These are phyloP conservation scores for Teleopsis dalmanni DNA, from an alignment of 1,140 invertebrate species.

Conservation along the genomic window DNA sequence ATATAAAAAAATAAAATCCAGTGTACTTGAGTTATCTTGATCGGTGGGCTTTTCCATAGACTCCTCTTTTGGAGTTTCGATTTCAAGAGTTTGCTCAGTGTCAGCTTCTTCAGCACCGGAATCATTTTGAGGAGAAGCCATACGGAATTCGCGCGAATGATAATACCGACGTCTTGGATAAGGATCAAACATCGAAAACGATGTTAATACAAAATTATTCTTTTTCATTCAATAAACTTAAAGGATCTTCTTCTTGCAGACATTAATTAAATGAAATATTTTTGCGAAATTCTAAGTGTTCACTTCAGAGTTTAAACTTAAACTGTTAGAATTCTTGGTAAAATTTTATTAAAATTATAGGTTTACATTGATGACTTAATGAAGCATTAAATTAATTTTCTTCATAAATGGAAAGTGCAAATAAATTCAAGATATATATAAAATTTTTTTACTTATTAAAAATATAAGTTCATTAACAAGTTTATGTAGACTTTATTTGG, in stretches of 20 bases:
- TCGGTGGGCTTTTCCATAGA: no score
- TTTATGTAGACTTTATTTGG: no score
- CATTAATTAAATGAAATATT: background rate
- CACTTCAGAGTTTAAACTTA: background rate
- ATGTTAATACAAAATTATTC: no score
- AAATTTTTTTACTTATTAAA: no score
- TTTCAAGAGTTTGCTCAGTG: conserved; percentile 33
- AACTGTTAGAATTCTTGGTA: background rate
- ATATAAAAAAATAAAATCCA: background rate
- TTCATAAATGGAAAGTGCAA: no score
- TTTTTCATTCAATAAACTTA: conserved; percentile 39
- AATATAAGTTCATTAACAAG: no score
- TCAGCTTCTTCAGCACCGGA: conserved; percentile 28
- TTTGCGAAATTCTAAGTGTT: background rate
- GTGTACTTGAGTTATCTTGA: no score
- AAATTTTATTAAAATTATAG: no score
- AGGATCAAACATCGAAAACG: conserved; percentile 38
- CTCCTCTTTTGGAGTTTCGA: no score
- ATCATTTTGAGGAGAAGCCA: conserved; percentile 35
- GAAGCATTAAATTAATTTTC: no score
- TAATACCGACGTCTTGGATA: conserved; percentile 33
- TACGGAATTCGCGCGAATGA: conserved; percentile 38
- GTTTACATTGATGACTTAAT: no score
- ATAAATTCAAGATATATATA: no score
- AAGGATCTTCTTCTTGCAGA: conserved; percentile 12